Evolutionary conservation across 2,888 invertebrate species (phyloP), one percentile per base, ranked within the genome.

Genomic region (Calameuta filiformis): DNA sequence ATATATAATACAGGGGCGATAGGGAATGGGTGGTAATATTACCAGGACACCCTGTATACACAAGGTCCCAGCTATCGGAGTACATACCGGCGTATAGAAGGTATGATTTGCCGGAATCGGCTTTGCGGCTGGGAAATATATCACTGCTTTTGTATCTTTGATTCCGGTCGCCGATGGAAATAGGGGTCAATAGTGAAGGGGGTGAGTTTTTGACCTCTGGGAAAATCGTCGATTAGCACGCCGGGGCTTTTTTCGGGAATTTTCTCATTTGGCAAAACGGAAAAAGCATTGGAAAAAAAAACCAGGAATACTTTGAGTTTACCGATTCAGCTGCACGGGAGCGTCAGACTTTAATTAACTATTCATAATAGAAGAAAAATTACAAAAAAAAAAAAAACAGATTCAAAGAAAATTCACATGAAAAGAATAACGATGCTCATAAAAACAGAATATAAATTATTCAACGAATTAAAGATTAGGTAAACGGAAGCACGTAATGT

Each of bases 91-190:
- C 68, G 75, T 35, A 33, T 31, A 15, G 31, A 69, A 30, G 56
- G 79, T 81, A 83, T 83, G 82, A 84, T 85, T 85, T 83, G 77
- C 76, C 78, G 82, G 79, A 84, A 81, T 83, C 82, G 82, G 82
- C 82, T 85, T 84, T 84, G 81, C 81, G 80, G 82, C 76, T 74
- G 69, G 75, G 78, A 81, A 84, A 85, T 83, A 85, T 85, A 85
- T 85, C 83, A 81, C 74, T 75, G 85, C 85, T 85, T 85, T 85
- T 85, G 84, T 84, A 83, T 81, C 80, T 84, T 84, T 84, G 83
- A 84, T 84, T 85, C 81, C 80, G 82, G 80, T 77, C 40, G 75
- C 30, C 81, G 79, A 76, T 73, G 81, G 81, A 82, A 81, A 81
- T 82, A 77, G 79, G 76, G 81, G 81, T 79, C 77, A 81, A 69